Base-by-base conservation (phyloP, 2,888 invertebrate genomes). In the Uropetala carovei region DNA sequence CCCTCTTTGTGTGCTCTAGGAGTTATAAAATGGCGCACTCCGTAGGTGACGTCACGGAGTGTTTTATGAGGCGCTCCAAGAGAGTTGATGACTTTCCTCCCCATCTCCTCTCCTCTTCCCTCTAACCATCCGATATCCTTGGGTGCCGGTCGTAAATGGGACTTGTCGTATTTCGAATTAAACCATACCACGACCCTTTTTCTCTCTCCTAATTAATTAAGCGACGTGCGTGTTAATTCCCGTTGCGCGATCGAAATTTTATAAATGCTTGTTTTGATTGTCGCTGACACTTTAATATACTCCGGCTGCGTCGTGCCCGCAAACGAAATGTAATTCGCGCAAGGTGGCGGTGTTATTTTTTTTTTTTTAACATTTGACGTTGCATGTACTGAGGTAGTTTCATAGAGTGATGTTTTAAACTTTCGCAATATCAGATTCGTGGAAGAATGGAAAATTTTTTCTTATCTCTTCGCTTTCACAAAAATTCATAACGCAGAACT, bases 1-100 rank as follows among this genome's bases (percentile, higher is more conserved):
- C 43, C 43, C 43, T 43, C 43, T 43, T 43, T 75, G 75, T 75
- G 75, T 75, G 75, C 75, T 27, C 27, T 75, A 11, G 68, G 75
- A 75, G 75, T 75, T 27, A 27, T 75, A 75, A 75, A 75, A 75
- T 75, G 75, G 75, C 75, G 75, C 4, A 75, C 27, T 75, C 2
- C 75, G 27, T n/a, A n/a, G 22, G 68, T 64, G 64, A 75, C n/a
- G 75, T 75, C 75, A 75, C 75, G 75, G 75, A 75, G 75, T 75
- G 75, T 27, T 75, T 75, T 75, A 75, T 27, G 75, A 75, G 75
- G 22, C 27, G 75, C 11, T 18, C 18, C 75, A 13, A n/a, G 43
- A 43, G 16, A 75, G 75, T 75, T n/a, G 75, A 75, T 22, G 27
- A 75, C 75, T 75, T 64, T 27, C 27, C 75, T 75, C 75, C 22